Base-by-base conservation (phyloP, 2,113 vertebrate species). In the Xenopus laevis region DNA sequence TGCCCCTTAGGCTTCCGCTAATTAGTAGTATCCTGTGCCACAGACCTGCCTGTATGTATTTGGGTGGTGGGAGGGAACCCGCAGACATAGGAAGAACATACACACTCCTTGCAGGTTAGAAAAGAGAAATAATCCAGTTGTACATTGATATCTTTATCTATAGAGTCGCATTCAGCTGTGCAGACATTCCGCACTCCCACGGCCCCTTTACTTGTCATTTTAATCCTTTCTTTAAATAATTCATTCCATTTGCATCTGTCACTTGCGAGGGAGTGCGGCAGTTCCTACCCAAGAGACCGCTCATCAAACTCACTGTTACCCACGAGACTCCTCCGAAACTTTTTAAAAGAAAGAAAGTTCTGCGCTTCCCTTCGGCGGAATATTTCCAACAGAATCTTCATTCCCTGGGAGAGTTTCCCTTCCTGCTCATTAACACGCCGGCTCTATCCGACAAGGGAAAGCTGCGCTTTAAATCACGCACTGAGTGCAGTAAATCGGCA, bases 201-300 rank as follows among this genome's bases (percentile, higher is more conserved):
- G 23, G 23, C 23, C 23, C 23, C 23, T 27, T 27, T 27, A 27
- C 23, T 27, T 27, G 23, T 27, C 23, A 27, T 2, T 27, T 71
- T 71, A 71, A 61, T 59, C 33, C 76, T 47, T 21, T 33, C 13
- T 47, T 6, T 59, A 76, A 76, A 76, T 76, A 63, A 71, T 78
- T 72, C 52, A 33, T 63, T 47, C 15, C 45, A 66, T 63, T 65
- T 61, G 23, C 57, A 61, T 71, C 70, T 60, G 76, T 78, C 76
- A 60, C 23, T 57, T 60, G 45, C 27, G 63, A 40, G 21, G 65
- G 65, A 71, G n/a, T 10, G 46, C 57, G 64, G 68, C 20, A n/a
- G 45, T 16, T 44, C 71, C 74, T 62, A 55, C 74, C 58, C 74
- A 16, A 44, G 74, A 76, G 74, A 23, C 44, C 45, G 4, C 40